Percentiles rank a stretch among this genome's conserved stretches.
phyloP scores from a whole-genome alignment of 2,888 invertebrate species.

The Pinctada fucata region DNA sequence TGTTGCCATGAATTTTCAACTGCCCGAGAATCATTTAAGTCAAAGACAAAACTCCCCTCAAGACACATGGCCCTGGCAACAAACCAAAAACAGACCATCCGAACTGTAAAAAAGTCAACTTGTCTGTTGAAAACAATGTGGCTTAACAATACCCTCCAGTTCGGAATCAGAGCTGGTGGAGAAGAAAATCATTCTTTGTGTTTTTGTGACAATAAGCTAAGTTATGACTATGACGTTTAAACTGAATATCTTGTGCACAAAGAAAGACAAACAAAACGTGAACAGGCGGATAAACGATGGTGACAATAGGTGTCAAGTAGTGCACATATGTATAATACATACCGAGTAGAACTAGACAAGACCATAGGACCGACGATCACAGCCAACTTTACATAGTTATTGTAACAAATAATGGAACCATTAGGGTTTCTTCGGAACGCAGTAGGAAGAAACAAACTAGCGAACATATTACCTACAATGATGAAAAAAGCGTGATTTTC shows the following conservation, averaged over 20 bases:
- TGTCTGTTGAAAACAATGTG: background rate
- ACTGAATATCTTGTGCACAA: background rate
- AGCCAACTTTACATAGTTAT: background rate
- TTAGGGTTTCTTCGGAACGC: background rate
- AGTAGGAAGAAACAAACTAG: background rate
- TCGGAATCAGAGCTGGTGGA: conserved; percentile 3
- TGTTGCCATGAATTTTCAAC: no score
- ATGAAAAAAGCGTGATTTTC: background rate
- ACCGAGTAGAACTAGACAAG: background rate
- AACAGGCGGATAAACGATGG: background rate
- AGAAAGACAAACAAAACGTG: background rate
- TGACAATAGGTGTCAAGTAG: background rate
- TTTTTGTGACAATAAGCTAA: conserved; percentile 6
- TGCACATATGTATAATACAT: background rate
- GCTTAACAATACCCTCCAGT: background rate
- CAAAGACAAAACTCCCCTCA: no score
- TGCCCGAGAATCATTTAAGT: no score
- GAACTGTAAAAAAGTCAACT: background rate
- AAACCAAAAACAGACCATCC: no score
- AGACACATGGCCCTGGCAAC: no score
- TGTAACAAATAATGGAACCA: background rate
- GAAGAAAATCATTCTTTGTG: background rate
- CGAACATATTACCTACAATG: background rate
- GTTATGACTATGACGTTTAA: conserved; percentile 1
- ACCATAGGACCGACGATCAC: background rate